Evolutionary conservation across 2,797 vertebrate genomes (phyloP), one percentile per base, ranked within the genome.

Genomic region (Schizopygopsis pylzovi): DNA sequence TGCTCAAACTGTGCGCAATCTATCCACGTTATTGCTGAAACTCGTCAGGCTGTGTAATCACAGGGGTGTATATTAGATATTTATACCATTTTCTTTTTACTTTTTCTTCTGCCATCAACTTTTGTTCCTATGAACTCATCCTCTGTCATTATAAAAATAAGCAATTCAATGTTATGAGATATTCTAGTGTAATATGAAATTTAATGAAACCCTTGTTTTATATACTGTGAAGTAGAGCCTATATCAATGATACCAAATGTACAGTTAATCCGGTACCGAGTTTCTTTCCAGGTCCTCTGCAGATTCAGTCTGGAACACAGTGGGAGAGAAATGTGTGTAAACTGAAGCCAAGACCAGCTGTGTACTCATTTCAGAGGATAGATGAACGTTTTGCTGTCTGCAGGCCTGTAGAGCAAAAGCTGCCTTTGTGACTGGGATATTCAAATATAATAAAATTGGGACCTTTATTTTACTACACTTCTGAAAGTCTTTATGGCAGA

Each of bases 51-150:
- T 92, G 84, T 93, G 89, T 86, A 91, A 93, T 90, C 87, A 91
- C 91, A 86, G 90, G 91, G 89, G 86, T 93, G 90, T 95, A 94
- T 93, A 94, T 94, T 94, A 95, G 92, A 94, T 95, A 94, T 96
- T 95, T 95, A 95, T 95, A 95, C 91, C 92, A 88, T 93, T 92
- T 94, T 88, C 91, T 94, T 92, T 92, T 94, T 88, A 9, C 94
- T 92, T 89, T 93, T 91, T 92, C 90, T 91, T 93, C 87, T 89
- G 8, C 87, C 86, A 89, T 92, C 88, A 90, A 86, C 90, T 87
- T 92, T 90, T 81, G 78, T 92, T 91, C 90, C 84, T 90, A 90
- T 91, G 73, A 90, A 91, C 90, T 90, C 88, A 88, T 90, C 90
- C 82, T 88, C 84, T 91, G 89, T 91, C 90, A 91, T 87, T 90